Evolutionary conservation across 35 echinoderm and acorn worm species (phyloP).

Genomic region (Lytechinus variegatus): DNA sequence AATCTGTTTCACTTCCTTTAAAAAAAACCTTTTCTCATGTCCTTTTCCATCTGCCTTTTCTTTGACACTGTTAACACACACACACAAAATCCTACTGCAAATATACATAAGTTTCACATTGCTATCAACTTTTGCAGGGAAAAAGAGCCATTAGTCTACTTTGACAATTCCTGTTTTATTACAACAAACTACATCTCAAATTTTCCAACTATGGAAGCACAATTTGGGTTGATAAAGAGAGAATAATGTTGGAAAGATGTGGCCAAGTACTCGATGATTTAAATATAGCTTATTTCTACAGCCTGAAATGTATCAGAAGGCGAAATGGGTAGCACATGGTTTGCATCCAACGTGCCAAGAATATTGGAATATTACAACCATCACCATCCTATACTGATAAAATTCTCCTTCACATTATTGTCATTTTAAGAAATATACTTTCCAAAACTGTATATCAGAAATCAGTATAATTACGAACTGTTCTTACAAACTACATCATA

Average conservation of each 20-base stretch:
- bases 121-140: conserved; percentile 37
- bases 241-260: neutral
- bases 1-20: conserved; percentile 2
- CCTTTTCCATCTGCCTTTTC: neutral
- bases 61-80: conserved; percentile 33
- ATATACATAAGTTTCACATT: conserved; percentile 35
- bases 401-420: neutral
- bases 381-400: neutral
- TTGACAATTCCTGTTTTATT: conserved; percentile 27
- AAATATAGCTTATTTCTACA: conserved; percentile 26
- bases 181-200: neutral
- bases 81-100: conserved; percentile 44
- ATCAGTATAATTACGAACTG: neutral
- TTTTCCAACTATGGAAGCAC: conserved; percentile 51
- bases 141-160: neutral
- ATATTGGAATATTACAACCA: neutral
- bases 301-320: conserved; percentile 29
- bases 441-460: neutral
- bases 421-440: neutral
- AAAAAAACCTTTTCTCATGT: neutral
- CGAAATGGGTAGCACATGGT: conserved; percentile 8
- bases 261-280: conserved; percentile 42
- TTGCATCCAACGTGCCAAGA: neutral
- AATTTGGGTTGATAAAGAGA: conserved; percentile 19
- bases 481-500: neutral